Evolutionary conservation across 2,113 vertebrate species (phyloP).

Genomic region (Jaculus jaculus): DNA sequence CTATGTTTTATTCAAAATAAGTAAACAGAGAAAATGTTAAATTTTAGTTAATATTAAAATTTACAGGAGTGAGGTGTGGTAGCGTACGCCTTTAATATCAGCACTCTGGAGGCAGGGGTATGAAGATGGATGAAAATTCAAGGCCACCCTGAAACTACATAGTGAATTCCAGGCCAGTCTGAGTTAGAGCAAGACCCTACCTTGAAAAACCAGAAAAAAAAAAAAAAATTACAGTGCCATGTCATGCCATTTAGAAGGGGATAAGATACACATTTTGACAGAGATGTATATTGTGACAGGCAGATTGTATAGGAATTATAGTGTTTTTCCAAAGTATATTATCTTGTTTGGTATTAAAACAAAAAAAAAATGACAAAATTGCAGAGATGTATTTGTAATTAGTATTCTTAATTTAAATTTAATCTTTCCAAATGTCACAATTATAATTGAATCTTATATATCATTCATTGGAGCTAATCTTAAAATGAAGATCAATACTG

Average conservation of each 20-base stretch:
- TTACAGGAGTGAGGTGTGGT: too few species aligned
- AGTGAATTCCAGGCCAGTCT: too few species aligned
- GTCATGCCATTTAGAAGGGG: background rate
- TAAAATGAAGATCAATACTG: conserved; percentile 53
- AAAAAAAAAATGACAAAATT: conserved; percentile 37
- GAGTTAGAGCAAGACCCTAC: too few species aligned
- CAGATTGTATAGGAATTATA: background rate
- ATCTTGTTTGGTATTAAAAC: background rate
- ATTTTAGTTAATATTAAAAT: conserved; percentile 37
- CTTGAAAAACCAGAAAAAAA: too few species aligned
- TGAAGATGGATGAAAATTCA: too few species aligned
- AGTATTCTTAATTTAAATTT: conserved; percentile 36
- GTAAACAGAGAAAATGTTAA: background rate
- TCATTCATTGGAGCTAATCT: conserved; percentile 59
- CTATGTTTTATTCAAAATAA: conserved; percentile 15
- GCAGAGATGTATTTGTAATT: conserved; percentile 16
- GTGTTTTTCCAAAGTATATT: conserved; percentile 1
- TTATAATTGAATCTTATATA: conserved; percentile 45
- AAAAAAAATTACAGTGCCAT: background rate
- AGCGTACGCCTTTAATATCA: too few species aligned
- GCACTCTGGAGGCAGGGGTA: too few species aligned
- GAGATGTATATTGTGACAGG: background rate
- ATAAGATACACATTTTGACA: background rate
- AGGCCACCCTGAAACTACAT: too few species aligned
- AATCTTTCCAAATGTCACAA: background rate